Evolutionary conservation across 2,113 vertebrate genomes (phyloP).

Genomic region (Jacana jacana): DNA sequence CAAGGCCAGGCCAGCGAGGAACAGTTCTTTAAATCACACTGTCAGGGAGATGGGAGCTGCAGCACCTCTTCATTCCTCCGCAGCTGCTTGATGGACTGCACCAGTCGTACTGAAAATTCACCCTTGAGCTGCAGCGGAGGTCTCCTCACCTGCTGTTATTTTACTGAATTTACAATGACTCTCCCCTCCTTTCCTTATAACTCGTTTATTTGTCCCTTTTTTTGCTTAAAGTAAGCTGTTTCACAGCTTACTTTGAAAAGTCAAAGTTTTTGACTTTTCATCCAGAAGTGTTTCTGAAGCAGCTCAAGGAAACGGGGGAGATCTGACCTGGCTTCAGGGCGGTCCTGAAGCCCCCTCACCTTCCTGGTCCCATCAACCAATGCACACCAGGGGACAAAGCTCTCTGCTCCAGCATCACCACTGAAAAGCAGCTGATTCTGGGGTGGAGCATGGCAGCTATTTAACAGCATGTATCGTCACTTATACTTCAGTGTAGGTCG

Average conservation of each 20-base stretch:
- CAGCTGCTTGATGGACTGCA: conserved; percentile 38
- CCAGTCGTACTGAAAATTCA: not conserved
- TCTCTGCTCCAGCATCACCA: not conserved
- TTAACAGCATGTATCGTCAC: not conserved
- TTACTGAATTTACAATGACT: not conserved
- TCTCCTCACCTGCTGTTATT: conserved; percentile 8
- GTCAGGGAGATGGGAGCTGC: conserved; percentile 17
- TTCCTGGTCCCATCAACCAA: not conserved
- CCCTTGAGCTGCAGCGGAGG: not conserved
- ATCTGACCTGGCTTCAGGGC: not conserved
- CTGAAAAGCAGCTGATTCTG: not conserved
- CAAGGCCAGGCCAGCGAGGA: conserved; percentile 43
- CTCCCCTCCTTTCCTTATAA: not conserved
- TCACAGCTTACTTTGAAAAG: no score
- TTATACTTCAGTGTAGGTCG: not conserved
- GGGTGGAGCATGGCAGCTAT: not conserved
- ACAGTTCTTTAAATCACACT: conserved; percentile 26
- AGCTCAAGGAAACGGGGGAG: not conserved
- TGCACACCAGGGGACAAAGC: accelerated
- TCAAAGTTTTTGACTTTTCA: not conserved
- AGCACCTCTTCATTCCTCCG: not conserved
- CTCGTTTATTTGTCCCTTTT: not conserved
- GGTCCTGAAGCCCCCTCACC: not conserved
- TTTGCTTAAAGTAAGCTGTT: not conserved
- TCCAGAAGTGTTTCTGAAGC: not conserved